Percentiles rank a stretch among this genome's conserved stretches.
These are phyloP conservation scores for Zeus faber DNA, from an alignment of 2,113 vertebrate species.

Conservation along the genomic window DNA sequence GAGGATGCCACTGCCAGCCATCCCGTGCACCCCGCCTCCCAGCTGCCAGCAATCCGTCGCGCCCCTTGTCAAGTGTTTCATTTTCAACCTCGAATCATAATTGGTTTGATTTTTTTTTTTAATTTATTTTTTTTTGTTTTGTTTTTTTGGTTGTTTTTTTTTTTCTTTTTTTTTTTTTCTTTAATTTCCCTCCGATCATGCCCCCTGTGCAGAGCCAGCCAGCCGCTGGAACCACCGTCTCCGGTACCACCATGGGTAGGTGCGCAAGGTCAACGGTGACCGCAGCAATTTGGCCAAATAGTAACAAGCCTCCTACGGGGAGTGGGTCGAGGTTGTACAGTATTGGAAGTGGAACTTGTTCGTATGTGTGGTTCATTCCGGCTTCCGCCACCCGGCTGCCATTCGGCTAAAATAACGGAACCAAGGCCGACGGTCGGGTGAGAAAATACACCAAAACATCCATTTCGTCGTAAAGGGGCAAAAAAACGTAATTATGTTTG, in stretches of 20 bases:
- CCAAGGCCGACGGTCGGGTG: too few relatives aligned
- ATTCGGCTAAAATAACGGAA: too few relatives aligned
- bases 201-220: constrained; percentile 68
- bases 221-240: constrained; percentile 68
- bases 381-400: too few relatives aligned
- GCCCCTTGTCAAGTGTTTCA: constrained; percentile 1
- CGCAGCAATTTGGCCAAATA: constrained; percentile 3
- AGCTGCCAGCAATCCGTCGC: constrained; percentile 10
- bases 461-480: too few relatives aligned
- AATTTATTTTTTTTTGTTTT: too few relatives aligned
- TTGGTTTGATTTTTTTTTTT: too few relatives aligned
- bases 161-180: too few relatives aligned
- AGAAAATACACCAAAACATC: too few relatives aligned
- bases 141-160: too few relatives aligned
- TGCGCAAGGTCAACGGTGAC: constrained; percentile 72
- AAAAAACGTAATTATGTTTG: too few relatives aligned
- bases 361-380: too few relatives aligned
- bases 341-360: neutral
- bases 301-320: neutral
- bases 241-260: constrained; percentile 74
- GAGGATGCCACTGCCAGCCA: constrained; percentile 47
- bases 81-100: constrained; percentile 39
- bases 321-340: neutral
- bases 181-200: constrained; percentile 68
- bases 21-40: constrained; percentile 14